These are phyloP conservation scores for Torymus texanus DNA, from an alignment of 2,888 invertebrate genomes.

Conservation along the genomic window DNA sequence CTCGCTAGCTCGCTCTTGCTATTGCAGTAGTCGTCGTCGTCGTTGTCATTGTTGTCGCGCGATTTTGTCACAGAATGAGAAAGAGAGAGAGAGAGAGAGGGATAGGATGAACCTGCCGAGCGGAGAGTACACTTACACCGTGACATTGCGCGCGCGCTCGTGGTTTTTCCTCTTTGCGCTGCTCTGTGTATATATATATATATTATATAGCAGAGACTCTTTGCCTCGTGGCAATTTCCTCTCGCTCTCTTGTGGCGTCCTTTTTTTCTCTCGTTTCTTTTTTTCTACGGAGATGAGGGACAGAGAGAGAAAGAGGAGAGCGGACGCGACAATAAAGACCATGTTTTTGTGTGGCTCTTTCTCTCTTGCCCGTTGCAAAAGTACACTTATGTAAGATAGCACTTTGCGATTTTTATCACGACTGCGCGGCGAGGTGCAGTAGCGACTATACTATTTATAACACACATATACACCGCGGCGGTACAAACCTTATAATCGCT, in stretches of 20 bases:
- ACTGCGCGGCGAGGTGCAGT: not conserved
- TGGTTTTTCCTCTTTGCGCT: conserved; percentile 2
- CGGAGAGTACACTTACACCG: conserved; percentile 17
- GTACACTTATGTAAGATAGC: conserved; percentile 2
- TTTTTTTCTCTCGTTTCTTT: no score
- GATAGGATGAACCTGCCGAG: no score
- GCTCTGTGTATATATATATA: no score
- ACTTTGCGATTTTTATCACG: conserved; percentile 2
- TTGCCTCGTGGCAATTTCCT: no score
- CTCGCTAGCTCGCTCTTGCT: conserved; percentile 25
- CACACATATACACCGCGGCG: not conserved
- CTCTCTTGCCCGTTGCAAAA: conserved; percentile 6
- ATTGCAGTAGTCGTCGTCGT: not conserved
- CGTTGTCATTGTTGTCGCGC: conserved; percentile 18
- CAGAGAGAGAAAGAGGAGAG: no score
- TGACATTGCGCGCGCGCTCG: conserved; percentile 22
- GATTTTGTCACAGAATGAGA: no score
- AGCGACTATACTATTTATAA: conserved; percentile 6
- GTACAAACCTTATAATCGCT: not conserved
- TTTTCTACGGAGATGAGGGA: no score
- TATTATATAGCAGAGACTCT: no score
- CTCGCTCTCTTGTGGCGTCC: no score
- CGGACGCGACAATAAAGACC: no score
- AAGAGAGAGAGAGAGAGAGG: no score
- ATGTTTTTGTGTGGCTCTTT: not conserved